Conservation (phyloP, 2,888 invertebrate species). For the Escarpia spicata region DNA sequence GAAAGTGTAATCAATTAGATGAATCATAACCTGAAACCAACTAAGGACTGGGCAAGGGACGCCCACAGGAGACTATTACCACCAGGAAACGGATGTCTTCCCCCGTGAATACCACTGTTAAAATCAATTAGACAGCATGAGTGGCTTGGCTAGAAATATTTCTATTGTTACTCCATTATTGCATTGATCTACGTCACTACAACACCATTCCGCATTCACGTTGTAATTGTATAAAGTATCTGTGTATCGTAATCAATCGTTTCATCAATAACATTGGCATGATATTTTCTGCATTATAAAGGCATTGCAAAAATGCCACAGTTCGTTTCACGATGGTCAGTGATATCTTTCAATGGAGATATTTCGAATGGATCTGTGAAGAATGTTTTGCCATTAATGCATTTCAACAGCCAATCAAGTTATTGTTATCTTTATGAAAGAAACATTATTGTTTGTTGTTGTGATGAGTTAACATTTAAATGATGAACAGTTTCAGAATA, state of each 20-base stretch:
- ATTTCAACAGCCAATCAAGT: too few species aligned
- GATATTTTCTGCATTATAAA: neutral
- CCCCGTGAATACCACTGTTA: neutral
- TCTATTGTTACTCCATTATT: neutral
- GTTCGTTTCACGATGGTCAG: too few species aligned
- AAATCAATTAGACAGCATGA: constrained; percentile 5
- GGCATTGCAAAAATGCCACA: too few species aligned
- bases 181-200: neutral
- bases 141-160: neutral
- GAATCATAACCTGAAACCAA: neutral
- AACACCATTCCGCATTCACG: neutral
- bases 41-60: neutral
- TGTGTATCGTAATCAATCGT: neutral
- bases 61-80: neutral
- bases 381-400: too few species aligned
- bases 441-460: neutral
- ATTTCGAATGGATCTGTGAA: too few species aligned
- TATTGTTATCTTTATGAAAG: neutral
- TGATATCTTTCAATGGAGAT: too few species aligned
- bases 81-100: neutral
- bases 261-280: neutral
- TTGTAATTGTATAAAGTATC: neutral
- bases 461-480: neutral
- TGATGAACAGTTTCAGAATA: neutral
- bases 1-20: neutral